Base-by-base conservation (phyloP, 2,797 vertebrate genomes). In the Micrastur ruficollis region DNA sequence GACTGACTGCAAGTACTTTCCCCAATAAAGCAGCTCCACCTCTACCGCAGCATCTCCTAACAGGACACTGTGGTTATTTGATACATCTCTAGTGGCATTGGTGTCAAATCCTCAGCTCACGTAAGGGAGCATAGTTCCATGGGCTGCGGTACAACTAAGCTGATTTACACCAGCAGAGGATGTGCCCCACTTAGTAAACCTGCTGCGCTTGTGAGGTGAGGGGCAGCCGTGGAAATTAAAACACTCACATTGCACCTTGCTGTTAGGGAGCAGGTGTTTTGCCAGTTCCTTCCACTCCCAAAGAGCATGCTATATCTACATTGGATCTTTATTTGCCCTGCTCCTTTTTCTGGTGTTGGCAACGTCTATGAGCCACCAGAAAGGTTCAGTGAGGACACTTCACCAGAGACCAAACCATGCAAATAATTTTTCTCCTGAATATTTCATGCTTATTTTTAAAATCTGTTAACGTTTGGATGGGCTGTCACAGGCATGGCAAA, bases 171-270 rank as follows among this genome's bases (percentile, higher is more conserved):
- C 40, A 87, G 40, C 65, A 94, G 58, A 50, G 32, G 40, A 92
- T 83, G 62, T 1, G 11, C 21, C 47, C 63, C 70, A 61, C 31
- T 74, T 34, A 49, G 49, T 40, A 86, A 81, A 89, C 14, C 18
- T 44, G 11, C 15, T 1, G 0, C 0, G 4, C 94, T 95, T 95
- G 36, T 79, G 78, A 97, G 76, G 81, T 88, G 78, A 94, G 81
- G 79, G 32, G 62, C 56, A 93, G 65, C 56, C 12, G 23, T 32
- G 36, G 79, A 95, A 97, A 97, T 92, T 65, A 88, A 95, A 96
- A 87, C 75, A 75, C 74, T 71, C 31, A 72, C 71, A 70, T 31
- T 53, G 18, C n/a, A 94, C 42, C 34, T 84, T 83, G 49, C 11
- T 81, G 23, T 52, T 81, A 72, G 3, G 29, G 23, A 90, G 36